phyloP scores from a whole-genome alignment of 2,888 invertebrate genomes.

The Rhopalosiphum nymphaeae region DNA sequence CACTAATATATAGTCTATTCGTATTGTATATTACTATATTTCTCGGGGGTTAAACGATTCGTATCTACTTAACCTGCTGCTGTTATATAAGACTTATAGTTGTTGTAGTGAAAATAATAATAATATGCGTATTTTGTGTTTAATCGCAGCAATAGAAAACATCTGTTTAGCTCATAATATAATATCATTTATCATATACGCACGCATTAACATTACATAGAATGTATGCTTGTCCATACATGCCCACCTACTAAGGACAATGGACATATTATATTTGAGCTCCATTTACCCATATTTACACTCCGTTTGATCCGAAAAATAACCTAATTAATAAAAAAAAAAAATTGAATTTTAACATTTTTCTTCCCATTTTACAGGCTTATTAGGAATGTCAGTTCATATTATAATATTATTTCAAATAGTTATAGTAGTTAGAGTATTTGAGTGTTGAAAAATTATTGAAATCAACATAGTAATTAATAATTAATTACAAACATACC shows the following conservation, averaged over 20 bases:
- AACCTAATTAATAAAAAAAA: not conserved
- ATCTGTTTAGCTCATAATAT: not conserved
- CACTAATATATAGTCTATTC: not conserved
- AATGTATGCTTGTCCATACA: not conserved
- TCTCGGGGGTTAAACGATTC: not conserved
- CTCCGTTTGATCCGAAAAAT: not conserved
- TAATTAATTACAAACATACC: not conserved
- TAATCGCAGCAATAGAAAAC: constrained; percentile 13
- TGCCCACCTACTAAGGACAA: not conserved
- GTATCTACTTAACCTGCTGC: constrained; percentile 35
- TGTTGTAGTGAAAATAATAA: not conserved
- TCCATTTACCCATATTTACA: not conserved
- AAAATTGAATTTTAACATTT: not conserved
- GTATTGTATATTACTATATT: not conserved
- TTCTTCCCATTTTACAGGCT: not conserved
- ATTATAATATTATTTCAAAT: not conserved
- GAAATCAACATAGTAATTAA: not conserved
- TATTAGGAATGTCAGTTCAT: not conserved
- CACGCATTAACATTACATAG: not conserved
- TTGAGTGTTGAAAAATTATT: not conserved
- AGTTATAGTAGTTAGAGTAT: not conserved
- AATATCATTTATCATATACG: not conserved
- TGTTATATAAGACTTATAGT: constrained; percentile 37
- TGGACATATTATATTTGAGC: not conserved
- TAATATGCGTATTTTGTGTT: not conserved